Percentiles rank a stretch among this genome's conserved stretches.
Evolutionary conservation across 1,140 invertebrate species (phyloP).

Genomic region (Bombus huntii): DNA sequence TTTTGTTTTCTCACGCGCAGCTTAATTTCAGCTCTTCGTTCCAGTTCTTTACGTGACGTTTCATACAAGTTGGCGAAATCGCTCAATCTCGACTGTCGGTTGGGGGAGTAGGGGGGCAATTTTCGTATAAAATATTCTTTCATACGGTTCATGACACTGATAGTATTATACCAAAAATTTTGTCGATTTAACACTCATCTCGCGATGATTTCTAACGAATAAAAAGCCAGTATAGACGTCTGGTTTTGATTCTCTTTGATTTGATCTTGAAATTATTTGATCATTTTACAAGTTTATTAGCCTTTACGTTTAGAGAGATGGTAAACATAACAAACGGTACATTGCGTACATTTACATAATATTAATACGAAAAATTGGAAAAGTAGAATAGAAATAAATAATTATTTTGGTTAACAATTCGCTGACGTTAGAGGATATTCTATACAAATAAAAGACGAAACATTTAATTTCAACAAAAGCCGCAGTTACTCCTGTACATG

Average conservation of each 20-base stretch:
- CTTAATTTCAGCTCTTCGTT: background rate
- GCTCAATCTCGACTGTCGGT: background rate
- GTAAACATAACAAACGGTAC: background rate
- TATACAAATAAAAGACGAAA: background rate
- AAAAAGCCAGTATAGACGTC: background rate
- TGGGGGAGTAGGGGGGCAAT: too few relatives aligned
- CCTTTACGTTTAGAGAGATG: background rate
- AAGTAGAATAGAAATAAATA: background rate
- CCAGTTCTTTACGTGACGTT: background rate
- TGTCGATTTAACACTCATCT: background rate
- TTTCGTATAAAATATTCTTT: background rate
- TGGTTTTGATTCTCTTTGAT: background rate
- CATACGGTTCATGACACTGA: background rate
- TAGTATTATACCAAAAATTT: conserved; percentile 4
- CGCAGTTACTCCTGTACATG: background rate
- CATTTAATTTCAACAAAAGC: background rate
- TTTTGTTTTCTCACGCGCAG: background rate
- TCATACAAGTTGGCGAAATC: background rate
- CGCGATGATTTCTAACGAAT: fast-evolving
- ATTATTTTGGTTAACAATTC: too few relatives aligned
- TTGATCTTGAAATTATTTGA: background rate
- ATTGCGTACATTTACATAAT: too few relatives aligned
- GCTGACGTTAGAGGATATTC: too few relatives aligned
- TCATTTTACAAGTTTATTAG: background rate
- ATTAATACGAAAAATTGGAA: background rate